Percentiles rank a stretch among this genome's conserved stretches.
Conservation (phyloP, 2,888 invertebrate species). For the Rhodophaea formosa region DNA sequence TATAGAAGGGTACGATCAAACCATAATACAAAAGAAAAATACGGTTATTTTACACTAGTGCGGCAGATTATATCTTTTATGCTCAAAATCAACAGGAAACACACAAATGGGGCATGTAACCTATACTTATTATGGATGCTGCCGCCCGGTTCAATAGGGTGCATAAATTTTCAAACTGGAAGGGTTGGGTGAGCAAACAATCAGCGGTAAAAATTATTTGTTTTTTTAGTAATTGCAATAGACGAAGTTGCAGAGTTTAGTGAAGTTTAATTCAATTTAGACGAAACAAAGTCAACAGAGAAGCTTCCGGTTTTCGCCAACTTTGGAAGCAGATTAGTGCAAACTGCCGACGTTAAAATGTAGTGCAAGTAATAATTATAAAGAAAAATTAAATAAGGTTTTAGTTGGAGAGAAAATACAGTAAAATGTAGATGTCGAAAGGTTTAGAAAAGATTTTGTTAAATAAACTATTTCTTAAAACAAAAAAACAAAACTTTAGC, state of each 20-base stretch:
- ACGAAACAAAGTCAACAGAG: constrained; percentile 53
- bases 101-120: constrained; percentile 80
- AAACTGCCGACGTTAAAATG: constrained; percentile 31
- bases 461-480: too few species aligned
- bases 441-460: neutral
- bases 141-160: constrained; percentile 58
- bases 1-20: constrained; percentile 61
- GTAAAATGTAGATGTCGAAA: neutral
- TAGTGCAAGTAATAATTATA: neutral
- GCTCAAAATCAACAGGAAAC: constrained; percentile 80
- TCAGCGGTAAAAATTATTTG: constrained; percentile 35
- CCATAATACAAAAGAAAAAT: constrained; percentile 77
- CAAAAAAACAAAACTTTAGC: too few species aligned
- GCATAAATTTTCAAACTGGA: constrained; percentile 71
- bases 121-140: constrained; percentile 78
- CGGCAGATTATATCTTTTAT: constrained; percentile 80
- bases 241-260: constrained; percentile 41
- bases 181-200: constrained; percentile 71
- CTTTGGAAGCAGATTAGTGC: constrained; percentile 57
- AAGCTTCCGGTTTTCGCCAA: constrained; percentile 47
- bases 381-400: neutral
- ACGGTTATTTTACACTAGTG: constrained; percentile 79
- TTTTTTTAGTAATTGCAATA: constrained; percentile 54
- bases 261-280: constrained; percentile 60
- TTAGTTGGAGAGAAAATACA: neutral